phyloP scores from a whole-genome alignment of 30 jellyfish, hydroid and myxozoan species.

The Aurelia aurita complex sp. Pacific region DNA sequence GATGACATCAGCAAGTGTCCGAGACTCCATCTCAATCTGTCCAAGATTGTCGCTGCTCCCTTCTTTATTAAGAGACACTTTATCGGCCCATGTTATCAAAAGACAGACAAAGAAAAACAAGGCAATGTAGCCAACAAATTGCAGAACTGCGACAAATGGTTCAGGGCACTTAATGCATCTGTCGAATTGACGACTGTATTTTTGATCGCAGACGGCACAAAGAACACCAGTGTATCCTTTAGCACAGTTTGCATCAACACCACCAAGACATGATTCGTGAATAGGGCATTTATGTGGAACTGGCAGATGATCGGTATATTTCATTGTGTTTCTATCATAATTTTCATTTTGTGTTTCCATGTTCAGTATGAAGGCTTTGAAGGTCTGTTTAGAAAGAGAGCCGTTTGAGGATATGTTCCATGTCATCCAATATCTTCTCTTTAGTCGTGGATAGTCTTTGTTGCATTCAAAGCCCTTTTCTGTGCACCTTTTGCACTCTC shows the following conservation, averaged over 20 bases:
- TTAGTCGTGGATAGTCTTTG: slow-evolving; percentile 21
- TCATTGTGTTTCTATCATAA: slow-evolving; percentile 25
- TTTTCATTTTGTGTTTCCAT: slow-evolving; percentile 6
- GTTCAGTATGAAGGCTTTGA: slow-evolving; percentile 13
- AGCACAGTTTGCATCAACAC: slow-evolving; percentile 33
- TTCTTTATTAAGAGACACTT: too few species aligned
- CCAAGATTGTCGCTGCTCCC: neutral
- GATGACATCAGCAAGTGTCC: slow-evolving; percentile 55
- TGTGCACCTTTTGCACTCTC: slow-evolving; percentile 38
- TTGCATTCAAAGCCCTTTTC: slow-evolving; percentile 30
- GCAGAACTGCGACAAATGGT: slow-evolving; percentile 10
- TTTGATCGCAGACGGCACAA: slow-evolving; percentile 52
- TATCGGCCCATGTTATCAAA: slow-evolving; percentile 43
- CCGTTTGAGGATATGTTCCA: slow-evolving; percentile 26
- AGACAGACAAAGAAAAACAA: slow-evolving; percentile 28
- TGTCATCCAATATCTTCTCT: slow-evolving; percentile 42
- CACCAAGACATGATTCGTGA: slow-evolving; percentile 64
- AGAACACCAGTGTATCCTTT: slow-evolving; percentile 53
- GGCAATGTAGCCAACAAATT: slow-evolving; percentile 19
- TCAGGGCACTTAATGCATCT: slow-evolving; percentile 46
- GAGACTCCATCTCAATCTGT: too few species aligned
- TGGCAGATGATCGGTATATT: slow-evolving; percentile 13
- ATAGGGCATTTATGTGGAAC: slow-evolving; percentile 49
- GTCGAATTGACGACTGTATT: slow-evolving; percentile 36
- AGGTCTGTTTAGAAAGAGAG: neutral